A percentile compares a stretch with the other conserved stretches of the same genome.
Conservation (phyloP, 2,113 vertebrate genomes). For the Macquaria ambigua region DNA sequence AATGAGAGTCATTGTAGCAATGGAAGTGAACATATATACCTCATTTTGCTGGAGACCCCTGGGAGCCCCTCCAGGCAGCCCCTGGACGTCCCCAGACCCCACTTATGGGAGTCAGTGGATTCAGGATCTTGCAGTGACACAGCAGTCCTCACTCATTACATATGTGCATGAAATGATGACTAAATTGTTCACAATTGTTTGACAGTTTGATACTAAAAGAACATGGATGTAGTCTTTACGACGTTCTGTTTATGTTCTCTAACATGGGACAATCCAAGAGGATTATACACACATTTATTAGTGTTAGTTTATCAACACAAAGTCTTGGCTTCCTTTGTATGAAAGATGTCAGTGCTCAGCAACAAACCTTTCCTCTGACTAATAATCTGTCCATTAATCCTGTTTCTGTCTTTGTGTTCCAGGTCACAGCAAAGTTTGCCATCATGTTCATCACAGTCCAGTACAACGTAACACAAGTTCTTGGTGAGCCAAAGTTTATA, state of each 20-base stretch:
- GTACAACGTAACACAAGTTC: conserved; percentile 88
- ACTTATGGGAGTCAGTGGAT: conserved; percentile 6
- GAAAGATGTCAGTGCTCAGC: neutral
- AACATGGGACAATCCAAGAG: neutral
- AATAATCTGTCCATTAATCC: neutral
- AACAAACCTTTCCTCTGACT: neutral
- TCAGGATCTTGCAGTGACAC: conserved; percentile 15
- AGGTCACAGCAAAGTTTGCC: conserved; percentile 86
- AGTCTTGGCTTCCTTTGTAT: neutral
- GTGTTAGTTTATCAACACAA: neutral
- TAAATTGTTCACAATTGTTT: neutral
- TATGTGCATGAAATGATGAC: neutral
- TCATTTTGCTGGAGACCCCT: neutral
- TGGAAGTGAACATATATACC: neutral
- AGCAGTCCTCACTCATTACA: conserved; percentile 12
- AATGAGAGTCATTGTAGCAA: neutral
- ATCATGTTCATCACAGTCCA: conserved; percentile 90
- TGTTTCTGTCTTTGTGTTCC: conserved; percentile 51
- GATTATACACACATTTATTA: neutral
- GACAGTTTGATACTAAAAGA: neutral
- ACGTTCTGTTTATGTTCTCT: neutral
- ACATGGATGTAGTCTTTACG: neutral
- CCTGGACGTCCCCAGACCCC: conserved; percentile 27
- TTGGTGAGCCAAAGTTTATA: conserved; percentile 74
- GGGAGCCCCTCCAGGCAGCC: conserved; percentile 35